Evolutionary conservation across 2,797 vertebrate genomes (phyloP), one percentile per base, ranked within the genome.

Genomic region (Myotis vivesi): DNA sequence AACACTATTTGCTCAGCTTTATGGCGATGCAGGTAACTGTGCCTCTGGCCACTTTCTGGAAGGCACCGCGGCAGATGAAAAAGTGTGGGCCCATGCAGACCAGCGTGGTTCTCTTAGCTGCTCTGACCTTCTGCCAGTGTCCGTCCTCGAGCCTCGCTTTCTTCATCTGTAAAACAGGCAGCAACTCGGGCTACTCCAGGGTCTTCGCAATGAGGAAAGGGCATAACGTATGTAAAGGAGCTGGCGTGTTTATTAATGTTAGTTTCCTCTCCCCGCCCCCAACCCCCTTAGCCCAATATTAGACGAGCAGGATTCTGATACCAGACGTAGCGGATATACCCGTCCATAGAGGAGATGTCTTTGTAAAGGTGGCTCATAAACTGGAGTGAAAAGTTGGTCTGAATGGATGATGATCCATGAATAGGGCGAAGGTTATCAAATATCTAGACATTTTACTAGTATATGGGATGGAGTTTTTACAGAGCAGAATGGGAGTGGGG

Each of bases 111-210:
- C 59, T 83, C 73, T 46, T 2, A 1, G 7, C 33, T 33, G 0
- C 6, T 0, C 0, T 55, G 0, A 8, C 5, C 30, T 46, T 30
- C 28, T 11, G 1, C 22, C 62, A 2, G 3, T 0, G 1, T 25
- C 30, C n/a, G 2, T 16, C 23, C 64, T 46, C 0, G 1, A 73
- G n/a, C 33, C 73, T 51, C 30, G 1, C 2, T 20, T 41, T 69
- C 10, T 11, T 46, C 38, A 8, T 51, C 30, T 6, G 9, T 25
- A 1, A 49, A 62, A 22, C 0, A 22, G 3, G 19, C 8, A 22
- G 2, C 13, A n/a, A 41, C 17, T 8, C 2, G n/a, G 15, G 41
- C 9, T 2, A 0, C 4, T 0, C 7, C 33, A 9, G 38, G 38
- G 5, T 33, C 25, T n/a, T 38, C 8, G 8, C 72, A 64, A 2